Evolutionary conservation across 2,797 vertebrate genomes (phyloP).

Genomic region (Heliangelus exortis): DNA sequence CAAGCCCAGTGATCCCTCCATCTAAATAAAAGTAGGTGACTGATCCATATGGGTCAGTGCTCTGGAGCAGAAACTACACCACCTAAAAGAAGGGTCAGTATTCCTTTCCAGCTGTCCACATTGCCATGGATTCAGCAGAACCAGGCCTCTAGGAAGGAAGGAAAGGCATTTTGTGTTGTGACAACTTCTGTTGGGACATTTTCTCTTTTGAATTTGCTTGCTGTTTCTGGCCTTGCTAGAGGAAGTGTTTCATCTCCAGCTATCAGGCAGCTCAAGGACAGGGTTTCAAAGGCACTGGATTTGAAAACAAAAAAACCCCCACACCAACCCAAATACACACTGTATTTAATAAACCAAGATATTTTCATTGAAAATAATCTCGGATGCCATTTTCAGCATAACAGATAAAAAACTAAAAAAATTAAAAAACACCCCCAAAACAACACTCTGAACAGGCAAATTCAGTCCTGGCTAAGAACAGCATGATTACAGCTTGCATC

Average conservation of each 20-base stretch:
- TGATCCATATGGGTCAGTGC: background rate
- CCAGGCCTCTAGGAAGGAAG: background rate
- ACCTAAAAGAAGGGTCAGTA: background rate
- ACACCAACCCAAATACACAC: no score
- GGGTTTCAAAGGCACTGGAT: background rate
- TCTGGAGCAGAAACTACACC: background rate
- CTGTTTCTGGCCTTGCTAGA: background rate
- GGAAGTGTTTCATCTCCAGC: slow-evolving; percentile 7
- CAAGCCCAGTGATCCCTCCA: background rate
- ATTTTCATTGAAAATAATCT: background rate
- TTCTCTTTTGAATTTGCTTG: background rate
- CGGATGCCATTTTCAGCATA: background rate
- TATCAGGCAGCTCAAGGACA: slow-evolving; percentile 36
- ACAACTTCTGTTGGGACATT: background rate
- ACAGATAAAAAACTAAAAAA: background rate
- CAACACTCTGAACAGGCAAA: background rate
- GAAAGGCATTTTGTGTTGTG: background rate
- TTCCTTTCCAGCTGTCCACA: background rate
- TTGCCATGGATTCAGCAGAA: background rate
- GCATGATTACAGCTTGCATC: fast-evolving
- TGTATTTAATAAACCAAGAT: background rate
- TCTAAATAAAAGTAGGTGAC: background rate
- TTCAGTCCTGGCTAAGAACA: background rate
- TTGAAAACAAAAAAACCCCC: background rate
- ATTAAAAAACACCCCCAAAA: no score